A percentile compares a stretch with the other conserved stretches of the same genome.
Evolutionary conservation across 2,797 vertebrate species (phyloP).

Genomic region (Sebastes vulpes): DNA sequence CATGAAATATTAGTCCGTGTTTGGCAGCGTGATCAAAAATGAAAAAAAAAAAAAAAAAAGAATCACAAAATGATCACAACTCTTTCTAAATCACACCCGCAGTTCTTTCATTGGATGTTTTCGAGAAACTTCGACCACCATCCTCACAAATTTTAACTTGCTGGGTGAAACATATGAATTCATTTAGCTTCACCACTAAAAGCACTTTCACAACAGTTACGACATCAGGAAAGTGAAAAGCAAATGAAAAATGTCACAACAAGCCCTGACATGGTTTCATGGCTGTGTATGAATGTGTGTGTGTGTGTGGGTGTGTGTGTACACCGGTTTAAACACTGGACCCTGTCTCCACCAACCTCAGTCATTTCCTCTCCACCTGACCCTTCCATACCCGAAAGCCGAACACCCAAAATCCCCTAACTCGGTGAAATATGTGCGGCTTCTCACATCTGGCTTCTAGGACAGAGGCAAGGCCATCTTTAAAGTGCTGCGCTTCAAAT

Average conservation of each 20-base stretch:
- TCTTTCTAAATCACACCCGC: slow-evolving; percentile 28
- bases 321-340: slow-evolving; percentile 64
- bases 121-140: slow-evolving; percentile 11
- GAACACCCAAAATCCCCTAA: slow-evolving; percentile 44
- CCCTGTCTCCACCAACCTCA: slow-evolving; percentile 71
- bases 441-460: slow-evolving; percentile 48
- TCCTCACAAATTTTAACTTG: slow-evolving; percentile 34
- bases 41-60: not conserved
- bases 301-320: slow-evolving; percentile 16
- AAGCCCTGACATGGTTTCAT: slow-evolving; percentile 46
- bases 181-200: slow-evolving; percentile 51
- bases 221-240: slow-evolving; percentile 38
- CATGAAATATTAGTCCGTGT: slow-evolving; percentile 43
- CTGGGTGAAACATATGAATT: slow-evolving; percentile 41
- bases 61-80: slow-evolving; percentile 18
- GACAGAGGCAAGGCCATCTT: slow-evolving; percentile 20
- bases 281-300: slow-evolving; percentile 4
- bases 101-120: slow-evolving; percentile 24
- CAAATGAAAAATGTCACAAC: slow-evolving; percentile 51
- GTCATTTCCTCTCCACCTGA: slow-evolving; percentile 71
- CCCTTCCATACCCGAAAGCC: slow-evolving; percentile 31
- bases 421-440: slow-evolving; percentile 38
- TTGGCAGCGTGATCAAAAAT: slow-evolving; percentile 29
- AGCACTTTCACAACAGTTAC: slow-evolving; percentile 50
- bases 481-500: slow-evolving; percentile 27